Conservation (phyloP, 2,797 vertebrate genomes). For the Perodicticus potto region DNA sequence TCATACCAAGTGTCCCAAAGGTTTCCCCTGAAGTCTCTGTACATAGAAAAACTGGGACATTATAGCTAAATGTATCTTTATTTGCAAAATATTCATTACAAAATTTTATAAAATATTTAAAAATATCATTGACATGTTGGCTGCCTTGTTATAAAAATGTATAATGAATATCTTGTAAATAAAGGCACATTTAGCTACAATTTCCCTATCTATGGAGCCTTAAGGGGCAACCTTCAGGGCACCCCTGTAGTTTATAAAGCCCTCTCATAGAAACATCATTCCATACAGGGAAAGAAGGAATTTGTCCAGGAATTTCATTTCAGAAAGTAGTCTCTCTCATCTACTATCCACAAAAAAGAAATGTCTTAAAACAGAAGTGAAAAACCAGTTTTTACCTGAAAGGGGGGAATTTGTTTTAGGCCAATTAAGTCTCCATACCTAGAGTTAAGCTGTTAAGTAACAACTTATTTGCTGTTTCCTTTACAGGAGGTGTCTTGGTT, state of each 20-base stretch:
- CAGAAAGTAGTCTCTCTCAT: not conserved
- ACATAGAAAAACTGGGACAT: too few relatives aligned
- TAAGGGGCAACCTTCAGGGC: too few relatives aligned
- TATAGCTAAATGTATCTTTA: too few relatives aligned
- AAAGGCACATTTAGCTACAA: too few relatives aligned
- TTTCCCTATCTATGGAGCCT: too few relatives aligned
- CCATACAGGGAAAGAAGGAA: not conserved
- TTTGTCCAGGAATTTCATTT: not conserved
- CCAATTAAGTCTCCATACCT: not conserved
- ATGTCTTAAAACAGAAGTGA: not conserved
- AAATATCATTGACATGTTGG: too few relatives aligned
- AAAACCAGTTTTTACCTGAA: not conserved
- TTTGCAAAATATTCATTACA: too few relatives aligned
- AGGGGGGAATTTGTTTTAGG: not conserved
- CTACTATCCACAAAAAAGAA: not conserved
- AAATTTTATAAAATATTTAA: too few relatives aligned
- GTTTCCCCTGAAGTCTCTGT: too few relatives aligned
- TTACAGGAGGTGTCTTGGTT: not conserved
- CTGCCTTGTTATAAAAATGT: too few relatives aligned
- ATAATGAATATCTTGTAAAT: too few relatives aligned
- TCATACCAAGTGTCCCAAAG: too few relatives aligned
- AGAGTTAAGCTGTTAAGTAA: not conserved
- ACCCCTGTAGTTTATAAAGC: not conserved
- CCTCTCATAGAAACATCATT: not conserved
- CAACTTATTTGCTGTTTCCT: not conserved